Conservation (phyloP, 2,888 invertebrate species). For the Athalia cordata region DNA sequence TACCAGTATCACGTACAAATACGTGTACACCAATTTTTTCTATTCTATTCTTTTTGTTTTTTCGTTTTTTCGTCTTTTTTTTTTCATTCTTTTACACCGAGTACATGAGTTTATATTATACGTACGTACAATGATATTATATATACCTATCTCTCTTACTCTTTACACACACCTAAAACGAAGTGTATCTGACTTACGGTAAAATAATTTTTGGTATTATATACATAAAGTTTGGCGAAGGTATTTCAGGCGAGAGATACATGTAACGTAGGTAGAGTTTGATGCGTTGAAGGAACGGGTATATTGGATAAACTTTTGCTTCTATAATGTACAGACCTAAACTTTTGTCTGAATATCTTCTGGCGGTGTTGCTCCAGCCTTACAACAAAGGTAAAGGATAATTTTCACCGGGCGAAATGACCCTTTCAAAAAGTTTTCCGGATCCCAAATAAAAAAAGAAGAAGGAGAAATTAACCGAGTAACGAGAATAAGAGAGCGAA, state of each 20-base stretch:
- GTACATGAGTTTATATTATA: not conserved
- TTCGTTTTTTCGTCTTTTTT: not conserved
- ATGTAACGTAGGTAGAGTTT: no score
- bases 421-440: slow-evolving; percentile 18
- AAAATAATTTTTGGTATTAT: no score
- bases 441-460: not conserved
- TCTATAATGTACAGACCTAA: not conserved
- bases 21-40: not conserved
- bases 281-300: not conserved
- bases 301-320: slow-evolving; percentile 7
- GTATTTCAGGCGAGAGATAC: not conserved
- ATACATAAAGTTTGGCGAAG: not conserved
- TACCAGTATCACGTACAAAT: not conserved
- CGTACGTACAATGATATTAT: no score
- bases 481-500: slow-evolving; percentile 1
- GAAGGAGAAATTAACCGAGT: slow-evolving; percentile 19
- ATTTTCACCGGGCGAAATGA: slow-evolving; percentile 26
- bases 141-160: no score
- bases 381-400: slow-evolving; percentile 2
- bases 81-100: not conserved
- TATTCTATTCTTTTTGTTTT: not conserved
- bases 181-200: no score
- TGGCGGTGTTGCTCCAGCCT: no score
- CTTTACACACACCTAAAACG: no score
- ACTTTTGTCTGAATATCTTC: slow-evolving; percentile 17